These are phyloP conservation scores for Mobula birostris DNA, from an alignment of 2,113 vertebrate species.

Conservation along the genomic window DNA sequence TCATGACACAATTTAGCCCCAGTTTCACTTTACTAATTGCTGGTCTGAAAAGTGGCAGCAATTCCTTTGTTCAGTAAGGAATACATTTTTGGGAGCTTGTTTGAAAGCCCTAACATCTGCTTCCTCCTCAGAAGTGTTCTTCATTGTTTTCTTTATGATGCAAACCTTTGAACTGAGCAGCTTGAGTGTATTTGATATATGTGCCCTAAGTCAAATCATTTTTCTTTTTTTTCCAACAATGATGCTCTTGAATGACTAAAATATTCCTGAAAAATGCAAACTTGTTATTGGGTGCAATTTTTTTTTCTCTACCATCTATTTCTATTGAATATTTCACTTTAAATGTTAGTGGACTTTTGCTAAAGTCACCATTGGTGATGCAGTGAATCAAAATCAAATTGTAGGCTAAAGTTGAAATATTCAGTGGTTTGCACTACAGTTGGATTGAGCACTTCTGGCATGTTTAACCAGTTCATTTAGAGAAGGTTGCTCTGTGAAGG, in stretches of 20 bases:
- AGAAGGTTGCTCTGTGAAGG: not conserved
- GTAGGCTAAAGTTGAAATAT: too few species aligned
- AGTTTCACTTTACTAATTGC: not conserved
- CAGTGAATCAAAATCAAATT: not conserved
- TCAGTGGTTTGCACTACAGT: not conserved
- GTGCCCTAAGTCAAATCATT: not conserved
- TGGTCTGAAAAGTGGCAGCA: not conserved
- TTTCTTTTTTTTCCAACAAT: not conserved
- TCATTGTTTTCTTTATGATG: not conserved
- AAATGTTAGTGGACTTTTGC: not conserved
- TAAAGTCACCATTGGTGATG: not conserved
- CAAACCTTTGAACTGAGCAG: not conserved
- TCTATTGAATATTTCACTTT: not conserved
- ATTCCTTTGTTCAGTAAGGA: not conserved
- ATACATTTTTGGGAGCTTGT: not conserved
- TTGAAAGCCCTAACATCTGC: not conserved
- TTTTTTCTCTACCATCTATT: not conserved
- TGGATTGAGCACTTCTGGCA: not conserved
- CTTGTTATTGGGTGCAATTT: too few species aligned
- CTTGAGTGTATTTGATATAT: not conserved
- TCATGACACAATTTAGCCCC: not conserved
- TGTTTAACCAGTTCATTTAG: not conserved
- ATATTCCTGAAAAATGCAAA: not conserved
- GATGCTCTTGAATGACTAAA: not conserved
- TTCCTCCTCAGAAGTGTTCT: too few species aligned